phyloP scores from a whole-genome alignment of 2,113 vertebrate species.

The Illadopsis cleaveri region DNA sequence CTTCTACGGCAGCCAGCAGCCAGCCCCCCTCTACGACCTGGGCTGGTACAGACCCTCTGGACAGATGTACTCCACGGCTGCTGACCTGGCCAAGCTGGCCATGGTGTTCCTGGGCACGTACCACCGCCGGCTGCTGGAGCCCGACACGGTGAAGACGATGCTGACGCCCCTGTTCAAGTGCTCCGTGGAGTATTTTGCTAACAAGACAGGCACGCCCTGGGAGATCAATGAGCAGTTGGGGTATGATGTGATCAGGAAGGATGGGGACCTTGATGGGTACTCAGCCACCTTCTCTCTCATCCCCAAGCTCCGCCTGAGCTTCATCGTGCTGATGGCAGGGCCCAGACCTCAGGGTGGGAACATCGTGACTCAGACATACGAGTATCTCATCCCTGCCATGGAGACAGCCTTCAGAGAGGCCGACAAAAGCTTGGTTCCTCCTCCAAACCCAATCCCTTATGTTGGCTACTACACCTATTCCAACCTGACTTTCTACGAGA shows the following conservation, averaged over 20 bases:
- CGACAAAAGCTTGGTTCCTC: conserved; percentile 68
- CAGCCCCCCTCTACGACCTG: conserved; percentile 85
- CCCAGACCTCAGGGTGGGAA: conserved; percentile 80
- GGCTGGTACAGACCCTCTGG: conserved; percentile 93
- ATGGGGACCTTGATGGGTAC: conserved; percentile 89
- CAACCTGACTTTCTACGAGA: conserved; percentile 90
- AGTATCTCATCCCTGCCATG: conserved; percentile 83
- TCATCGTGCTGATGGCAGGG: conserved; percentile 88
- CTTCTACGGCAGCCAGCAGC: conserved; percentile 80
- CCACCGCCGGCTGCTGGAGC: conserved; percentile 71
- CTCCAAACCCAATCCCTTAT: conserved; percentile 81
- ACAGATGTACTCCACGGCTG: conserved; percentile 90
- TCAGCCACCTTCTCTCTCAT: conserved; percentile 86
- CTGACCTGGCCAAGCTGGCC: conserved; percentile 88
- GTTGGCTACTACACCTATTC: conserved; percentile 87
- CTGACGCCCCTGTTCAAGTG: conserved; percentile 83
- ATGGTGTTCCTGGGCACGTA: conserved; percentile 81
- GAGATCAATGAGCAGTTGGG: conserved; percentile 85
- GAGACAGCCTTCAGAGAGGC: conserved; percentile 82
- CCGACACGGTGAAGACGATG: conserved; percentile 85
- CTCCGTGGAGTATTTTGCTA: conserved; percentile 84
- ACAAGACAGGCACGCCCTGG: conserved; percentile 89
- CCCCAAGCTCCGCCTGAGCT: conserved; percentile 83
- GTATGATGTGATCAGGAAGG: conserved; percentile 87
- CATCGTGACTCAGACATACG: conserved; percentile 75